Evolutionary conservation across 2,888 invertebrate genomes (phyloP).

Genomic region (Eupelmus urozonus): DNA sequence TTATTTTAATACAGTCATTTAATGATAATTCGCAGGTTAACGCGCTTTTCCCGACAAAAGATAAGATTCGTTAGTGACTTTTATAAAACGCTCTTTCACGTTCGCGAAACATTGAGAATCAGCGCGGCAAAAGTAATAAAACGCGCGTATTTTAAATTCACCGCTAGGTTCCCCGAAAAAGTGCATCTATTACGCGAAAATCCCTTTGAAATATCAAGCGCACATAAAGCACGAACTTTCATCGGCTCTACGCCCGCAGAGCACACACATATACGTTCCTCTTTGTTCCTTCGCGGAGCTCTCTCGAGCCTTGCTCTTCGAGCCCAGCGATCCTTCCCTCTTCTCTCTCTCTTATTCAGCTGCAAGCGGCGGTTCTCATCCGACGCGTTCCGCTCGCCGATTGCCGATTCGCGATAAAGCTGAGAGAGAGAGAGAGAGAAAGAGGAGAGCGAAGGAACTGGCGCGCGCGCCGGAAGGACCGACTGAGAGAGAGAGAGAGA

Average conservation of each 20-base stretch:
- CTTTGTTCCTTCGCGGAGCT: not conserved
- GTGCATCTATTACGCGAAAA: no score
- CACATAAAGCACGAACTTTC: no score
- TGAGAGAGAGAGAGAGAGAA: conserved; percentile 16
- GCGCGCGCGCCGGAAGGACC: conserved; percentile 46
- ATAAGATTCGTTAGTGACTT: no score
- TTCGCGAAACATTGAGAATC: no score
- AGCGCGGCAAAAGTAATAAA: not conserved
- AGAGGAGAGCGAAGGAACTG: conserved; percentile 9
- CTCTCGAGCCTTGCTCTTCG: conserved; percentile 33
- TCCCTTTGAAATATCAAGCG: no score
- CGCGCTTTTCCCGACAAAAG: no score
- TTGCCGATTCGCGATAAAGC: conserved; percentile 54
- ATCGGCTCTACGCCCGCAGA: no score
- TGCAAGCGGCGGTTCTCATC: conserved; percentile 68
- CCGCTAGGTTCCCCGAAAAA: not conserved
- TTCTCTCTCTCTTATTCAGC: conserved; percentile 42
- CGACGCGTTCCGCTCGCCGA: conserved; percentile 63
- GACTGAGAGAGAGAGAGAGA: not conserved
- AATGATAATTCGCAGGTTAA: no score
- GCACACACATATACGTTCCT: not conserved
- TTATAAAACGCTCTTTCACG: no score
- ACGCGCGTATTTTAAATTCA: not conserved
- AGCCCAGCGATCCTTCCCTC: not conserved
- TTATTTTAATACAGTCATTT: no score